Conservation (phyloP, 2,797 vertebrate species). For the Sebastes diploproa region DNA sequence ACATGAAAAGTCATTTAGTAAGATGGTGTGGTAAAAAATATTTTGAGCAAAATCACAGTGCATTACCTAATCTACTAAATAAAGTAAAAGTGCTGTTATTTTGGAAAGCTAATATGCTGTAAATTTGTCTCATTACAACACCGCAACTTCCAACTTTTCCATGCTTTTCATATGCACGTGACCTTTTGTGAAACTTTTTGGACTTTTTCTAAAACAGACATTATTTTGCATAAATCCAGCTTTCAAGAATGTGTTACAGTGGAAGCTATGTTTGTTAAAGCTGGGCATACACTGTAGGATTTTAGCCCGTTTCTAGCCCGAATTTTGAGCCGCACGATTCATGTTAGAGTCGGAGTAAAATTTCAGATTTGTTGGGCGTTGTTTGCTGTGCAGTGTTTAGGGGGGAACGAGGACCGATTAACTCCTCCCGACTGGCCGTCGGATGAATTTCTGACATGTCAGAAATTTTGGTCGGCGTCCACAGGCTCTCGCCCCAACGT, state of each 20-base stretch:
- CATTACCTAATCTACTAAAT: slow-evolving; percentile 17
- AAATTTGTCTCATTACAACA: neutral
- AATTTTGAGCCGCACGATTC: no score
- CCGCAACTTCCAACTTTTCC: neutral
- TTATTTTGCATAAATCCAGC: neutral
- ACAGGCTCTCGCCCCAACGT: no score
- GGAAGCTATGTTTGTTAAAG: neutral
- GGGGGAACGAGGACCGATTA: no score
- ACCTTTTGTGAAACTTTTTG: neutral
- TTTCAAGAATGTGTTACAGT: neutral
- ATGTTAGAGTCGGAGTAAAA: no score
- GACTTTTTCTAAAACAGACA: neutral
- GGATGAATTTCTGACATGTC: no score
- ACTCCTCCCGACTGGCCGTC: no score
- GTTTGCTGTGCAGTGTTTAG: no score
- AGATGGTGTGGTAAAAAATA: neutral
- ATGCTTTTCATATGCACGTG: neutral
- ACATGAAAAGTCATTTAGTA: neutral
- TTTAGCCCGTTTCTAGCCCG: fast-evolving
- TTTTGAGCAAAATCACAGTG: slow-evolving; percentile 5
- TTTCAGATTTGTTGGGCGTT: fast-evolving
- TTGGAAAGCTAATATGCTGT: neutral
- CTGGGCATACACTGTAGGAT: no score
- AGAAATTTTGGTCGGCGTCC: no score
- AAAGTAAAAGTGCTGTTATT: neutral